A percentile compares a stretch with the other conserved stretches of the same genome.
phyloP scores from a whole-genome alignment of 2,113 vertebrate species.

The Galemys pyrenaicus region DNA sequence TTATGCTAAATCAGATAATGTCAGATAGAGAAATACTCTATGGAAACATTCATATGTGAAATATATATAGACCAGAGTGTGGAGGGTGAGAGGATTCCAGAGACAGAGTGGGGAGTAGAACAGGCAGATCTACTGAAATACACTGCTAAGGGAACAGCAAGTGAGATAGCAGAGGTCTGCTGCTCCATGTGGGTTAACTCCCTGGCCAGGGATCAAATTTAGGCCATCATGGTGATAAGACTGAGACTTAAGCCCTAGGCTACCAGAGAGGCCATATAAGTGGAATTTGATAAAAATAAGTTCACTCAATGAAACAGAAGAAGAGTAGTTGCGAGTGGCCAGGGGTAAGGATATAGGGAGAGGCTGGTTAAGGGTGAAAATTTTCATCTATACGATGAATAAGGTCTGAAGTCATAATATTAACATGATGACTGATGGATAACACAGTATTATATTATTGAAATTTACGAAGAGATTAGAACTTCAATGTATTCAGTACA shows the following conservation, averaged over 20 bases:
- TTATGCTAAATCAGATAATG: neutral
- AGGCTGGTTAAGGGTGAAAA: neutral
- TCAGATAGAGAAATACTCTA: neutral
- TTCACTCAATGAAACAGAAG: neutral
- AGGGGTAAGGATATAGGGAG: neutral
- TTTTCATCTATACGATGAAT: neutral
- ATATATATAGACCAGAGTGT: neutral
- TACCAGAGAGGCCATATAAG: no score
- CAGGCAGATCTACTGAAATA: no score
- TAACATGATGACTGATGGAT: neutral
- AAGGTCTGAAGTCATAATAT: neutral
- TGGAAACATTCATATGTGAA: neutral
- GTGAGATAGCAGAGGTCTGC: no score
- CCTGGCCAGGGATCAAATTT: no score
- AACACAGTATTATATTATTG: neutral
- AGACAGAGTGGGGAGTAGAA: no score
- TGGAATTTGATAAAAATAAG: neutral
- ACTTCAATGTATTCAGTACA: neutral
- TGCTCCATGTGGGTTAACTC: no score
- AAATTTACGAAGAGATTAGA: neutral
- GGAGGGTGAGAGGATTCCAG: no score
- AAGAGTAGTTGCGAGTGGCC: neutral
- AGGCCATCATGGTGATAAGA: no score
- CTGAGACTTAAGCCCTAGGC: no score
- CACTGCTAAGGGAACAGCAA: no score